Evolutionary conservation across 2,113 vertebrate genomes (phyloP).

Genomic region (Triplophysa tibetana): DNA sequence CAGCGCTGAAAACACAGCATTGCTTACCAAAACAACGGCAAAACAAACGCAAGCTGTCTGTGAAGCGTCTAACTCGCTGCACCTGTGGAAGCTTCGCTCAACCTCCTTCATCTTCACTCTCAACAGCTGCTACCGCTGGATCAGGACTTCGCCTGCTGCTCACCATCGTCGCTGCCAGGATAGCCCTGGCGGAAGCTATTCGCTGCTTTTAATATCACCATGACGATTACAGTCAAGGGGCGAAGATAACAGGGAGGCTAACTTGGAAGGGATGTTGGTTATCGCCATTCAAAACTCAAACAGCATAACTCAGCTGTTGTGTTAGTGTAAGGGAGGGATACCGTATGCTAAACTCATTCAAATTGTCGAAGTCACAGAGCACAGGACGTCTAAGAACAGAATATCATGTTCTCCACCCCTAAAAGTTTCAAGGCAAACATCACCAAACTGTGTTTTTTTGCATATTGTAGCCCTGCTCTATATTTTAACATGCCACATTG

Average conservation of each 20-base stretch:
- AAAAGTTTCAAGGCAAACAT: too few species aligned
- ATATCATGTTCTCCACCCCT: not conserved
- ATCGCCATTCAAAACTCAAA: conserved; percentile 1
- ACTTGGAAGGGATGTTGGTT: conserved; percentile 2
- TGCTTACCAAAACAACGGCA: conserved; percentile 58
- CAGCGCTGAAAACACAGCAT: conserved; percentile 50
- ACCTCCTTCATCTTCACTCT: conserved; percentile 14
- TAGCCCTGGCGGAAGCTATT: conserved; percentile 19
- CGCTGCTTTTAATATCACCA: conserved; percentile 36
- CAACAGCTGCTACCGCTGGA: conserved; percentile 42
- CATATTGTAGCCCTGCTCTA: too few species aligned
- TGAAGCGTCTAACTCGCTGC: conserved; percentile 42
- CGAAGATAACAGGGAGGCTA: conserved; percentile 23
- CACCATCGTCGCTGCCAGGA: conserved; percentile 16
- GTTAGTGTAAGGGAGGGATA: not conserved
- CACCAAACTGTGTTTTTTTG: too few species aligned
- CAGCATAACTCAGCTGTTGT: conserved; percentile 17
- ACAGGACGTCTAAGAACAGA: not conserved
- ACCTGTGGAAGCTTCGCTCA: conserved; percentile 47
- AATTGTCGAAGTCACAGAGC: not conserved
- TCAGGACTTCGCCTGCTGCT: conserved; percentile 28
- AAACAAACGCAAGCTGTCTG: conserved; percentile 50
- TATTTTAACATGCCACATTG: too few species aligned
- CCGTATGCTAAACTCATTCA: not conserved
- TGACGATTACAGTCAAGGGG: conserved; percentile 30